Base-by-base conservation (phyloP, 2,888 invertebrate species). In the Brenthis daphne region DNA sequence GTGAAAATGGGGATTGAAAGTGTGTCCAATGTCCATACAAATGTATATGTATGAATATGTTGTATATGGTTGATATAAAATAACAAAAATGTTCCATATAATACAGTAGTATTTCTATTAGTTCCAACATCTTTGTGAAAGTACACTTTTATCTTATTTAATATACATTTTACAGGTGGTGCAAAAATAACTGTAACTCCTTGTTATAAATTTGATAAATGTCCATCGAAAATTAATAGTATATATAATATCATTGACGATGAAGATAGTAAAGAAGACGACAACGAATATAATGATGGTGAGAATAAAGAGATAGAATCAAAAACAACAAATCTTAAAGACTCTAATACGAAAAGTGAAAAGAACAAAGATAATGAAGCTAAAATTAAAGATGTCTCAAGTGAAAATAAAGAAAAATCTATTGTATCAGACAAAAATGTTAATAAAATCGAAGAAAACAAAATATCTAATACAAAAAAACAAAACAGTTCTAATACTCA, bases 151-250 rank as follows among this genome's bases (percentile, higher is more conserved):
- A 43, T 8, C 37, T 11, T 8, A 43, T 11, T 43, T 64, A 16
- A 51, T 57, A n/a, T 24, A 47, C 64, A 33, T 65, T 65, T 64
- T 70, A 29, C 13, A 90, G 91, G 89, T 73, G 76, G 77, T 1
- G 79, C 84, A n/a, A 81, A 76, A 63, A 80, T 88, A 2, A 80
- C 71, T 1, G 79, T 87, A 0, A 80, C 75, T 1, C 86, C 89
- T 1, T 80, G 79, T 68, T 89, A 89, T 75, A 84, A 80, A 70
- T 90, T 86, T 69, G 77, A 77, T 1, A 77, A 80, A 50, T 85
- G 86, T 24, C 90, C 90, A 0, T 66, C 77, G 0, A 82, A 82
- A 57, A 76, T 89, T 1, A 81, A 77, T 67, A 83, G 85, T 0
- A 77, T 76, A 12, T 89, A 79, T 37, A 73, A 76, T 51, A 75